Evolutionary conservation across 2,888 invertebrate species (phyloP), one percentile per base, ranked within the genome.

Genomic region (Cheilosia scutellata): DNA sequence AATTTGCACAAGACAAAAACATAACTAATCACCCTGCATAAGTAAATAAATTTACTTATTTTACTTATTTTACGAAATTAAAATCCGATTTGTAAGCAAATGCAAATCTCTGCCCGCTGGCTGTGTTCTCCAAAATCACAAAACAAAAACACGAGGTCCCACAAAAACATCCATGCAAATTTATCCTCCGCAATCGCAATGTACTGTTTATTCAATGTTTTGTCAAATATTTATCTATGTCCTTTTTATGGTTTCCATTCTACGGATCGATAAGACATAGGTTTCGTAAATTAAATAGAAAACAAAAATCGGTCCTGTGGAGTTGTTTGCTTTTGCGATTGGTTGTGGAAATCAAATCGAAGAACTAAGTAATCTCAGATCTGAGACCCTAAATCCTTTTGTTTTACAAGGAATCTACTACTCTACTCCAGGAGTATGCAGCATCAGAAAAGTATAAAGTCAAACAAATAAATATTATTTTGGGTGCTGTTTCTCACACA

Each of bases 201-300:
- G 66, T 27, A 13, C 11, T 47, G 65, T 72, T 68, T 62, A 51
- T 44, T 62, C 57, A 62, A 68, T 63, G 27, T 25, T 47, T 27
- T 55, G 37, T 42, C 49, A 57, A 79, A 70, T 79, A 79, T 83
- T 78, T 74, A 68, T 78, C 33, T 55, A 16, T 83, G 66, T 53
- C 55, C 68, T 74, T 74, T 68, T 74, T 68, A 57, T 33, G 49
- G 42, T 40, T 60, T 20, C 11, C n/a, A 60, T 47, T 68, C 44
- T 3, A n/a, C 6, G 40, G 42, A 42, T 49, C 70, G 63, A 66
- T 44, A 42, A 11, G 20, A 63, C 25, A 20, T 42, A 33, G 66
- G 33, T 11, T 55, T 55, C 4, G 55, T 7, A 74, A 65, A 74
- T 65, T 74, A 74, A 65, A 74, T 25, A 55, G 7, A 60, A 53